Evolutionary conservation across 1,140 invertebrate genomes (phyloP).

Genomic region (Archivesica marissinica): DNA sequence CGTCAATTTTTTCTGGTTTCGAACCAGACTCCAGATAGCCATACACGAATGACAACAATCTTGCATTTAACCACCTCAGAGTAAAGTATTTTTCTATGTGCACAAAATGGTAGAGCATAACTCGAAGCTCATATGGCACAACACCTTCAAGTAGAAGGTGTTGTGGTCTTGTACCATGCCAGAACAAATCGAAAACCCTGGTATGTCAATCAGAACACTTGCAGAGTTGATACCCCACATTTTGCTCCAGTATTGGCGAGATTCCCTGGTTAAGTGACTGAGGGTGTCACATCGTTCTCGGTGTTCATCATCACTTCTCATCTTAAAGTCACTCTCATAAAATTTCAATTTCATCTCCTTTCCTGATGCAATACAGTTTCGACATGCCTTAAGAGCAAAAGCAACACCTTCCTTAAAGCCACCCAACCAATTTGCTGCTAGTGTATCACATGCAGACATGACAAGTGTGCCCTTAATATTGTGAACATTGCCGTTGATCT

Average conservation of each 20-base stretch:
- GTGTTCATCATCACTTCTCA: background rate
- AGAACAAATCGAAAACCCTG: background rate
- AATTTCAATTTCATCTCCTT: background rate
- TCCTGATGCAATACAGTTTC: background rate
- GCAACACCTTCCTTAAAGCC: conserved; percentile 5
- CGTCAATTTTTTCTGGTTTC: background rate
- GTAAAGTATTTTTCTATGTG: background rate
- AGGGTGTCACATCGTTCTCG: background rate
- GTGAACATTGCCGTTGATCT: background rate
- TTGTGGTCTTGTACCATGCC: conserved; percentile 34
- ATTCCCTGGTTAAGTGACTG: background rate
- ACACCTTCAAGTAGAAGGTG: conserved; percentile 44
- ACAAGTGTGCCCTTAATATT: conserved; percentile 2
- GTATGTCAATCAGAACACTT: conserved; percentile 11
- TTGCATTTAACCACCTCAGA: background rate
- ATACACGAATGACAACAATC: background rate
- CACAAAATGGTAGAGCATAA: background rate
- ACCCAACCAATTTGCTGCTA: conserved; percentile 14
- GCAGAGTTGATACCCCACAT: conserved; percentile 37
- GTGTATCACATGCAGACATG: background rate
- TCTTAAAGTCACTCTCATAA: background rate
- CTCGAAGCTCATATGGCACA: background rate
- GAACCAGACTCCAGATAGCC: background rate
- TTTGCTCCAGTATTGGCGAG: conserved; percentile 25
- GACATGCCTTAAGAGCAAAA: background rate